Evolutionary conservation across 2,888 invertebrate species (phyloP).

Genomic region (Conchocele bisecta): DNA sequence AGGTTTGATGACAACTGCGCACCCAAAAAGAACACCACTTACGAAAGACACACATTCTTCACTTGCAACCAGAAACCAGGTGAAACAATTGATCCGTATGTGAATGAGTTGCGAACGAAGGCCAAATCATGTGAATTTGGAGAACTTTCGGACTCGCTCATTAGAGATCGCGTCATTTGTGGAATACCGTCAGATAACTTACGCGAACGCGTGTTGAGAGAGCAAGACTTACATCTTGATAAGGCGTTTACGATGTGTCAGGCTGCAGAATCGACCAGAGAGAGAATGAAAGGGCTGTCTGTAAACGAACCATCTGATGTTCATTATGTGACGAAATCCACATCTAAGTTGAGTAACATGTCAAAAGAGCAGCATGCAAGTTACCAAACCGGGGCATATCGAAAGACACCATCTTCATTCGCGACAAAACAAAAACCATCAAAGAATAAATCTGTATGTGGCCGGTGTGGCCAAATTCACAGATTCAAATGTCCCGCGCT

Average conservation of each 20-base stretch:
- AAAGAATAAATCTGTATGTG: no score
- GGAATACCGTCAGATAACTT: background rate
- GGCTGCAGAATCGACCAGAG: slow-evolving; percentile 5
- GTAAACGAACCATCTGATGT: no score
- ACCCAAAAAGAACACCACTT: background rate
- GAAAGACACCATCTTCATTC: no score
- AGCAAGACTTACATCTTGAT: slow-evolving; percentile 1
- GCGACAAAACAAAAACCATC: no score
- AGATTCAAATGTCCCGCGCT: slow-evolving; percentile 18
- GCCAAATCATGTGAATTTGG: background rate
- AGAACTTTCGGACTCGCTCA: background rate
- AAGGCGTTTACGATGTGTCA: background rate
- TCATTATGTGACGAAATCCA: no score
- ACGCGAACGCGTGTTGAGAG: background rate
- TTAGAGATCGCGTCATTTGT: background rate
- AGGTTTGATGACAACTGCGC: background rate
- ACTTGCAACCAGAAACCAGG: background rate
- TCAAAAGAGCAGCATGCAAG: no score
- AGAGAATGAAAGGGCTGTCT: slow-evolving; percentile 6
- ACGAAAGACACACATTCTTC: slow-evolving; percentile 1
- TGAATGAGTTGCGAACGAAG: background rate
- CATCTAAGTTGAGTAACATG: no score
- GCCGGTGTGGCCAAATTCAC: no score
- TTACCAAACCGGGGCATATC: no score
- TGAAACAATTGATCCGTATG: slow-evolving; percentile 1